Conservation (phyloP, 1,140 invertebrate genomes). For the Neomicropteryx cornuta region DNA sequence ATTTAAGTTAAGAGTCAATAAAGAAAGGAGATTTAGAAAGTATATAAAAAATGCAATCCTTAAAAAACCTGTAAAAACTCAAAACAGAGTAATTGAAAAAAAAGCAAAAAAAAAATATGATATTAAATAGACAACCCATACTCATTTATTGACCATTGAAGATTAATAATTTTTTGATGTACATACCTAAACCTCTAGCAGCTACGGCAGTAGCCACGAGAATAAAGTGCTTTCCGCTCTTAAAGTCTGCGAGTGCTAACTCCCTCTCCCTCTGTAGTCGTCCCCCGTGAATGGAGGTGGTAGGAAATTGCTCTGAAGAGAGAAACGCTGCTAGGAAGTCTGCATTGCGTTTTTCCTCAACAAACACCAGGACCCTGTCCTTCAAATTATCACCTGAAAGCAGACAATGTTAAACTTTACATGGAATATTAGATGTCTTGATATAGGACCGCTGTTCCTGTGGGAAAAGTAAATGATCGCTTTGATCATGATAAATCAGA, state of each 20-base stretch:
- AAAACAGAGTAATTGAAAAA: constrained; percentile 1
- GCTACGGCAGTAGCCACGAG: constrained; percentile 92
- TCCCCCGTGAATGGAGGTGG: constrained; percentile 92
- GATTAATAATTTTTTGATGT: too few relatives aligned
- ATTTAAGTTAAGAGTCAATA: too few relatives aligned
- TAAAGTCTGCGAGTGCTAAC: constrained; percentile 75
- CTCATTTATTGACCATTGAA: too few relatives aligned
- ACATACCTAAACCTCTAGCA: constrained; percentile 66
- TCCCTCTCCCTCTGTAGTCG: constrained; percentile 82
- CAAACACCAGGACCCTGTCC: constrained; percentile 83
- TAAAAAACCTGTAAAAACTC: too few relatives aligned
- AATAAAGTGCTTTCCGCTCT: constrained; percentile 57
- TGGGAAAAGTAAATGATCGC: too few relatives aligned
- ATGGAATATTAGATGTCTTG: too few relatives aligned
- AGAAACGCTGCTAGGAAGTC: constrained; percentile 78
- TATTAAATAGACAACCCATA: too few relatives aligned
- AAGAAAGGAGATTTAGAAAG: too few relatives aligned
- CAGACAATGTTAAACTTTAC: too few relatives aligned
- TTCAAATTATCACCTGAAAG: too few relatives aligned
- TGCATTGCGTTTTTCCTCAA: constrained; percentile 74
- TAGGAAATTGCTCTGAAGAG: constrained; percentile 51
- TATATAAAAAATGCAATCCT: too few relatives aligned
- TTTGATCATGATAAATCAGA: neutral
- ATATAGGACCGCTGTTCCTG: too few relatives aligned
- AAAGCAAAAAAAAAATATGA: neutral